Base-by-base conservation (phyloP, 2,888 invertebrate genomes). In the Craniophora ligustri region DNA sequence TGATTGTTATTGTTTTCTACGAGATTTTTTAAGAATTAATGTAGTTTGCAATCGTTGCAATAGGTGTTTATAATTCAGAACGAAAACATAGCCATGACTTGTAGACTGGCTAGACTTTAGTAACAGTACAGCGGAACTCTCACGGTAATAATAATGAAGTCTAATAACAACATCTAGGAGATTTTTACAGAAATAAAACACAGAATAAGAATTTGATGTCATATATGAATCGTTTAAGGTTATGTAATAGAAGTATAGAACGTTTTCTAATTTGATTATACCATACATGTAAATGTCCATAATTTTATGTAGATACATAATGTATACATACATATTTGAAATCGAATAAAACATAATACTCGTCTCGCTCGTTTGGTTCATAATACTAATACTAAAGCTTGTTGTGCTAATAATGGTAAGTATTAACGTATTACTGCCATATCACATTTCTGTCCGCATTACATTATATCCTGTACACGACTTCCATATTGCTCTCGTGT, bases 1-100 rank as follows among this genome's bases (percentile, higher is more conserved):
- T 72, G 75, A 73, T 73, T 71, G 65, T 70, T 81, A 73, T 75
- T 72, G 68, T 70, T 56, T 59, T 44, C 47, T 48, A 39, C 30
- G 19, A 47, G 57, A 63, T 57, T 61, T 54, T 59, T 47, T 46
- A 41, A 55, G 19, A 54, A 53, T 53, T 47, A 38, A 39, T 57
- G 32, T 46, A 36, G 47, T 35, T 51, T 36, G 58, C 50, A 48
- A 59, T 41, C 30, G 35, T 23, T 30, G 15, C 15, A 40, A 7
- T 38, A 30, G 10, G n/a, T 48, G 41, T 53, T 53, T 36, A 53
- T 16, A 16, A 14, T 15, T 32, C 53, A 46, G 34, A 60, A 60
- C 42, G 31, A 44, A 47, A 39, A 47, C 30, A 31, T 32, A 48
- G 26, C 48, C 34, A 65, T 48, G 31, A 40, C 26, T 39, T 18